Evolutionary conservation across 1,140 invertebrate species (phyloP), one percentile per base, ranked within the genome.

Genomic region (Euwallacea fornicatus): DNA sequence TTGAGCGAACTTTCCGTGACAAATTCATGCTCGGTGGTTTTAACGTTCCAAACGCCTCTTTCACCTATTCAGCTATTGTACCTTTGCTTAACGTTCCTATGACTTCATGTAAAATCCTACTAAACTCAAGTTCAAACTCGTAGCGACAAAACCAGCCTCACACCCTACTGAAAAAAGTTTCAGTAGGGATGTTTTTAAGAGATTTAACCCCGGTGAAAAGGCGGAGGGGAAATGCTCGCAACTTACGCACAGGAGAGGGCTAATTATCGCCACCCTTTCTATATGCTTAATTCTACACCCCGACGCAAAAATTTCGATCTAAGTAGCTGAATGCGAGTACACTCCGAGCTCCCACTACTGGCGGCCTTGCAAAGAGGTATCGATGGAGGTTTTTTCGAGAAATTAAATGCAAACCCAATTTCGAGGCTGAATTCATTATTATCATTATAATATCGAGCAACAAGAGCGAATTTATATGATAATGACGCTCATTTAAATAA

Each of bases 191-290:
- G 42, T 61, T 60, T 61, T 69, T 58, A 73, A 65, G 70, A 71
- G 66, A 62, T 75, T 75, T 73, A 75, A 71, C 74, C 71, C 71
- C 44, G 55, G 66, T 53, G 55, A 74, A 75, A 75, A 71, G 67
- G 66, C 66, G 66, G 53, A 33, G 21, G 64, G 70, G 42, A 61
- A 72, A 72, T 47, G 69, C 61, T 74, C 60, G 70, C 63, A 75
- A 69, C 71, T 75, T 73, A 71, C 71, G 65, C 56, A 64, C 74
- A 75, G 74, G 69, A 75, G 69, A 75, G 71, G 71, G 69, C 74
- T 75, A 75, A 75, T 75, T 75, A 75, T 75, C 64, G 68, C 71
- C 74, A 75, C 74, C 74, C 74, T 71, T 69, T 71, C 74, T 73
- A 73, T 73, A 73, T 69, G 63, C 63, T 72, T 72, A 63, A 72